Evolutionary conservation across 2,888 invertebrate genomes (phyloP).

Genomic region (Drosophila tripunctata): DNA sequence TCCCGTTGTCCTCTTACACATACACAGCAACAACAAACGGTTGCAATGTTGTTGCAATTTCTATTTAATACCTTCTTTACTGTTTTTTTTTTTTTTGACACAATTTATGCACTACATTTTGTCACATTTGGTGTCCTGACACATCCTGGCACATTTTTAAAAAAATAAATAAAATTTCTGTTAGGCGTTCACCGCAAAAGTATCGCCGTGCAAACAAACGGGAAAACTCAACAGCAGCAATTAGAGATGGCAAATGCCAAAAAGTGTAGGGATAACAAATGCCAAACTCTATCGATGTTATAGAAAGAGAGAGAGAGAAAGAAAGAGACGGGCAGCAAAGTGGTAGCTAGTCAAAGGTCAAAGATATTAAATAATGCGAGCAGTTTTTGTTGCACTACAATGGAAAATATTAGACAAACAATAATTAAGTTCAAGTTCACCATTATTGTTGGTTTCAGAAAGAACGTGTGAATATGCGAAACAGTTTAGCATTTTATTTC

Average conservation of each 20-base stretch:
- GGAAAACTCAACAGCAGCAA: conserved; percentile 45
- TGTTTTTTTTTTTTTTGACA: conserved; percentile 39
- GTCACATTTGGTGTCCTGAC: conserved; percentile 38
- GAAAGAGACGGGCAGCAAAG: not conserved
- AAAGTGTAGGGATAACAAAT: conserved; percentile 11
- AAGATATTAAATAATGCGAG: conserved; percentile 17
- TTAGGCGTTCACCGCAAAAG: conserved; percentile 61
- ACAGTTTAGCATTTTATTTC: no score
- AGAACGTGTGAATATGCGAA: no score
- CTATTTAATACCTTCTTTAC: conserved; percentile 10
- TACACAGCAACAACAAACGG: conserved; percentile 19
- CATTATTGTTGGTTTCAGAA: no score
- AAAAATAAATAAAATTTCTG: conserved; percentile 13
- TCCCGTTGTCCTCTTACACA: conserved; percentile 76
- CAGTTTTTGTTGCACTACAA: not conserved
- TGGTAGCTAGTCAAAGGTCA: conserved; percentile 22
- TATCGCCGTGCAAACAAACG: conserved; percentile 32
- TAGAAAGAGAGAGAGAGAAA: not conserved
- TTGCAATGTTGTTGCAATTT: conserved; percentile 39
- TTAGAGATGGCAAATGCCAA: conserved; percentile 37
- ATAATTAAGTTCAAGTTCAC: no score
- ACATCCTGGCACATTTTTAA: conserved; percentile 54
- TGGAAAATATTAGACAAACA: not conserved
- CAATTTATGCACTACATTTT: conserved; percentile 63
- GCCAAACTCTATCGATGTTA: not conserved